These are phyloP conservation scores for Empidonax traillii DNA, from an alignment of 2,113 vertebrate species.

Conservation along the genomic window DNA sequence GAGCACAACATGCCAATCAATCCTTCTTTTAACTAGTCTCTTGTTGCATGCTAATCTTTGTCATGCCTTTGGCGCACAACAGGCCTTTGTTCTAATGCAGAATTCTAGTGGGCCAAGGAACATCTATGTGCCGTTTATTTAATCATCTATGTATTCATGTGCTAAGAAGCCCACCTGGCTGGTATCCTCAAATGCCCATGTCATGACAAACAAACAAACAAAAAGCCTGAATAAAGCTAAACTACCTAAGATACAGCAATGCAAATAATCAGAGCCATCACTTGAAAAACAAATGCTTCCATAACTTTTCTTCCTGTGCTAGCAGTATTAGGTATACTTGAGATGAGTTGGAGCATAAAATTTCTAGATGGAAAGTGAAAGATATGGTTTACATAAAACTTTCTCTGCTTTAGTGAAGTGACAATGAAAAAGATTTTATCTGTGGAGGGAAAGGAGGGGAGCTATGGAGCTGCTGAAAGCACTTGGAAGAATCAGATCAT, in stretches of 20 bases:
- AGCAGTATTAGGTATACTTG: neutral
- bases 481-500: neutral
- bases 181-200: neutral
- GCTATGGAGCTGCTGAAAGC: neutral
- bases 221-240: neutral
- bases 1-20: neutral
- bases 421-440: neutral
- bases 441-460: neutral
- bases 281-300: neutral
- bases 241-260: neutral
- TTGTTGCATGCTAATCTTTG: neutral
- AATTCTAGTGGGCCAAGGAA: neutral
- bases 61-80: neutral
- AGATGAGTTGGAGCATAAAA: neutral
- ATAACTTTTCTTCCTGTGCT: neutral
- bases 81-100: neutral
- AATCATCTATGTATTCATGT: neutral
- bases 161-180: neutral
- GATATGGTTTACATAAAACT: neutral
- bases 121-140: neutral
- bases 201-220: neutral
- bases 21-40: neutral
- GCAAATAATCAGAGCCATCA: neutral
- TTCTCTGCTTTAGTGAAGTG: neutral
- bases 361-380: neutral